Percentiles rank a stretch among this genome's conserved stretches.
phyloP scores from a whole-genome alignment of 1,140 invertebrate genomes.

The Nasonia giraulti region DNA sequence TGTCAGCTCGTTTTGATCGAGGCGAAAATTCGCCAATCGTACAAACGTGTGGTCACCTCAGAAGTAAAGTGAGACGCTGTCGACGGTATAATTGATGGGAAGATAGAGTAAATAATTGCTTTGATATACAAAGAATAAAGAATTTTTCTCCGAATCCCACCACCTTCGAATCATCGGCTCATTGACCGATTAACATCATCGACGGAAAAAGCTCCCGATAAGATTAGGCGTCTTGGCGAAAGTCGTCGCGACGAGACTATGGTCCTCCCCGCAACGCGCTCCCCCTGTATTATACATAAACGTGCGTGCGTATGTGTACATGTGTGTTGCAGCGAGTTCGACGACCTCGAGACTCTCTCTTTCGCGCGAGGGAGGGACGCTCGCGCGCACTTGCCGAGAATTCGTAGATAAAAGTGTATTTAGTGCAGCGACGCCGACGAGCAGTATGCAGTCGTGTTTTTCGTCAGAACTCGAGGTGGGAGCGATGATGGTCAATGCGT shows the following conservation, averaged over 20 bases:
- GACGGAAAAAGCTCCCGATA: constrained; percentile 51
- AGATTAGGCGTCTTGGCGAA: constrained; percentile 56
- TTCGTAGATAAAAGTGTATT: constrained; percentile 64
- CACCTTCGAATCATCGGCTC: no score
- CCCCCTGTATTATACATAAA: not conserved
- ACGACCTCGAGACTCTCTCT: constrained; percentile 52
- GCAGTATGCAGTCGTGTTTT: not conserved
- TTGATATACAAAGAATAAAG: no score
- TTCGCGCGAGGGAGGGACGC: constrained; percentile 9
- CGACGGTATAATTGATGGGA: no score
- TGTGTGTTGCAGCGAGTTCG: constrained; percentile 52
- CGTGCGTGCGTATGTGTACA: not conserved
- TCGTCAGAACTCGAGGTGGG: not conserved
- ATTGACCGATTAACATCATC: constrained; percentile 42
- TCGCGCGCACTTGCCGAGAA: constrained; percentile 34
- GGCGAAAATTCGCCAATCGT: not conserved
- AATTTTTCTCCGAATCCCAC: no score
- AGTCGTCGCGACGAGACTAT: constrained; percentile 29
- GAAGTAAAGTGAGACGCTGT: no score
- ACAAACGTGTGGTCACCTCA: no score
- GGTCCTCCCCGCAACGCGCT: constrained; percentile 27
- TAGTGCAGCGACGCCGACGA: constrained; percentile 40
- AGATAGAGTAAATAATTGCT: no score
- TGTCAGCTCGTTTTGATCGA: not conserved
- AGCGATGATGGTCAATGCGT: no score